Base-by-base conservation (phyloP, 2,113 vertebrate species). In the Tyto alba region DNA sequence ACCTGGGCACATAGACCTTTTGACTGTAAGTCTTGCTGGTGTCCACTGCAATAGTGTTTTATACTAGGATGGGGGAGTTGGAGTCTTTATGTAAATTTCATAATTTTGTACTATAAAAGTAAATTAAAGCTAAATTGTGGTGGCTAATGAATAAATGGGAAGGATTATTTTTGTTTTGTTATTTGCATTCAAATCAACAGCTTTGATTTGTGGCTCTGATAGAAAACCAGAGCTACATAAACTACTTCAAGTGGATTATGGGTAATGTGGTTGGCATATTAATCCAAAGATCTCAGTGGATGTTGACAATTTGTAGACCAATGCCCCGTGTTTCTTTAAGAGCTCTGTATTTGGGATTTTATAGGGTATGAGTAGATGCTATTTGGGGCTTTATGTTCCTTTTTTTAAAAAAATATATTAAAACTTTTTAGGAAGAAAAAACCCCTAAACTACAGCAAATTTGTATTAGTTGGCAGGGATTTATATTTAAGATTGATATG, bases 251-350 rank as follows among this genome's bases (percentile, higher is more conserved):
- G 76, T 57, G 86, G 94, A 97, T 97, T 95, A 96, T 0, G 4
- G 52, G 66, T 93, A 91, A 88, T 76, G n/a, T 88, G 64, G 69
- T 76, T 90, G 80, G 16, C 50, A 38, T 69, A 84, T 89, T 96
- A 97, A 97, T 96, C 93, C 57, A 16, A 36, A 76, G 56, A 38
- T 88, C 27, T 69, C 88, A n/a, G 74, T 63, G 40, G 90, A 57
- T 90, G 45, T 23, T 81, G 57, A 76, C 78, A 25, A 25, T 86
- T 95, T 96, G 67, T 76, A 82, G 55, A 71, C 5, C 8, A n/a
- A 26, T 63, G 41, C 6, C 3, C 1, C 83, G 22, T 78, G 9
- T 73, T 88, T 64, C 26, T 23, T 64, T 77, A 69, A 74, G n/a
- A 67, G 18, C 26, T 69, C 74, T 50, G 5, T 76, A 0, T 79